Evolutionary conservation across 2,113 vertebrate genomes (phyloP).

Genomic region (Tympanuchus pallidicinctus): DNA sequence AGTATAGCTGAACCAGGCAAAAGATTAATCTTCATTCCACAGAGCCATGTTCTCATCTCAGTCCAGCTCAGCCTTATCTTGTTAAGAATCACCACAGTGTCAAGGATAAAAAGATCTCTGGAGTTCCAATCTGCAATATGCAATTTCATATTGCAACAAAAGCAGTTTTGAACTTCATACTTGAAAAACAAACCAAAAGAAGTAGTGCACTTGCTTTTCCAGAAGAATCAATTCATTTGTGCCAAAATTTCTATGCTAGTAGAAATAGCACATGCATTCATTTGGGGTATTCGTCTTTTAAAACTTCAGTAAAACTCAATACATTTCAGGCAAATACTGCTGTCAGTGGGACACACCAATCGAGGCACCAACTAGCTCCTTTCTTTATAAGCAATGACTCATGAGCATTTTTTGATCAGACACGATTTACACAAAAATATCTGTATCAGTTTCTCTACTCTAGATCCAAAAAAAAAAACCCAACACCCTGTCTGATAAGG

Average conservation of each 20-base stretch:
- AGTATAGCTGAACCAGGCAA: background rate
- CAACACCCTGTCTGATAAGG: background rate
- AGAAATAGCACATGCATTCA: background rate
- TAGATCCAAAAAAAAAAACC: background rate
- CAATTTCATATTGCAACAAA: background rate
- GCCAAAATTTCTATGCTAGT: background rate
- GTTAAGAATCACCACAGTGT: slow-evolving; percentile 43
- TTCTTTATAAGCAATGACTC: background rate
- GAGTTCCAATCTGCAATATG: slow-evolving; percentile 15
- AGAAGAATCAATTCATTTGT: background rate
- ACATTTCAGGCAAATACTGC: background rate
- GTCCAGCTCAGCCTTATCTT: slow-evolving; percentile 28
- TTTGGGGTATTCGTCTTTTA: background rate
- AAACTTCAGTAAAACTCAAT: background rate
- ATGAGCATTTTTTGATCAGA: background rate
- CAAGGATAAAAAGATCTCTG: slow-evolving; percentile 58
- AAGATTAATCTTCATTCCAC: slow-evolving; percentile 14
- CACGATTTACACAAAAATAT: background rate
- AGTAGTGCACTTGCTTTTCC: background rate
- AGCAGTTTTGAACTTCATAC: background rate
- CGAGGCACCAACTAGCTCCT: background rate
- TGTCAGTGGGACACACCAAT: background rate
- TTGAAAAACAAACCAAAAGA: background rate
- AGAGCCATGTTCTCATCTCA: slow-evolving; percentile 16
- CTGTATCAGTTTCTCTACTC: background rate